Percentiles rank a stretch among this genome's conserved stretches.
Conservation (phyloP, 2,888 invertebrate species). For the Megamerina dolium region DNA sequence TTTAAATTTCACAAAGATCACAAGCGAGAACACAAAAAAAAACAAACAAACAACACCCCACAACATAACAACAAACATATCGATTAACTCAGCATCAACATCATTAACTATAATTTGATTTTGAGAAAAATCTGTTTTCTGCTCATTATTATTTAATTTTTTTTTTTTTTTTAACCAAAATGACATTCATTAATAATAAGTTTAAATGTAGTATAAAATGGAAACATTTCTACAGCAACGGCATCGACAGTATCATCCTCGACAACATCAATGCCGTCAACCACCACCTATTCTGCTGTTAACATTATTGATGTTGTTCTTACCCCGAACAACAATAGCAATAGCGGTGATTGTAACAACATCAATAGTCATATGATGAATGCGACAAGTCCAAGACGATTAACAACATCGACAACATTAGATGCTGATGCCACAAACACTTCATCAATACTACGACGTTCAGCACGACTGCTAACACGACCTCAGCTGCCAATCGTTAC, state of each 20-base stretch:
- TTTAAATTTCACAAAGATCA: conserved; percentile 10
- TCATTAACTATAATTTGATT: background rate
- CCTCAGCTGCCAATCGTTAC: conserved; percentile 17
- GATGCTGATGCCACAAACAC: conserved; percentile 7
- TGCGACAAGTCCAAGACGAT: conserved; percentile 1
- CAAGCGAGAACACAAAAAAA: conserved; percentile 1
- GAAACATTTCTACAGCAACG: conserved; percentile 11
- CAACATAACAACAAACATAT: conserved; percentile 2
- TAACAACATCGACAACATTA: conserved; percentile 10
- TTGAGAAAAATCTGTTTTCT: background rate
- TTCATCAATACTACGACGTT: conserved; percentile 12
- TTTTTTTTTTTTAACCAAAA: background rate
- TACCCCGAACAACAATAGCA: conserved; percentile 1
- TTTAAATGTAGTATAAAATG: no score
- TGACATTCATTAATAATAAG: no score
- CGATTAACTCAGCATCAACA: conserved; percentile 2
- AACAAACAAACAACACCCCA: conserved; percentile 5
- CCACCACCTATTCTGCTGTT: conserved; percentile 1
- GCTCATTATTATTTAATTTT: background rate
- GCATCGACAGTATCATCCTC: no score
- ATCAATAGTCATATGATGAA: conserved; percentile 8
- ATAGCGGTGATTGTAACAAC: conserved; percentile 7
- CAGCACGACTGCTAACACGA: conserved; percentile 13
- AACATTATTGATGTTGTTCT: conserved; percentile 2
- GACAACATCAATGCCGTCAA: conserved; percentile 11